Conservation (phyloP, 2,888 invertebrate species). For the Archips crataeganus region DNA sequence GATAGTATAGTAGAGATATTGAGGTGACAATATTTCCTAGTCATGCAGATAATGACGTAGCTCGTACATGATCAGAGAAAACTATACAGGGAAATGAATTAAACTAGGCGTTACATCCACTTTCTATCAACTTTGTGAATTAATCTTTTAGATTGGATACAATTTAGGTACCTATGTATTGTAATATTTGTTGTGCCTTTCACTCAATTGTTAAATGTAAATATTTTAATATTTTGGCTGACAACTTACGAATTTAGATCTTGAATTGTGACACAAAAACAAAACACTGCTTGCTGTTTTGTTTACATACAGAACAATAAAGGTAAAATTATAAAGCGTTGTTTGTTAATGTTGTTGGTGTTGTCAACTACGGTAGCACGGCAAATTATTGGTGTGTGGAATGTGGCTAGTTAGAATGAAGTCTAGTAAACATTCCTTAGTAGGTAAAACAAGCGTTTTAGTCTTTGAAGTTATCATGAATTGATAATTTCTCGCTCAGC, state of each 20-base stretch:
- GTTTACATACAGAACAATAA: slow-evolving; percentile 5
- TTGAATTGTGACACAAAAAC: background rate
- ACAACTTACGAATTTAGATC: background rate
- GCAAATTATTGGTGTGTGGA: background rate
- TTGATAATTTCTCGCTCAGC: background rate
- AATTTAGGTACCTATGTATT: background rate
- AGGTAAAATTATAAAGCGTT: background rate
- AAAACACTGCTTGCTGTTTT: slow-evolving; percentile 3
- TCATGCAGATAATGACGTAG: slow-evolving; percentile 27
- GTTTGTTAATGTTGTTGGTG: background rate
- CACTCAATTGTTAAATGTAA: background rate
- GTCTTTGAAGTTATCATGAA: background rate
- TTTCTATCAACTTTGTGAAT: slow-evolving; percentile 7
- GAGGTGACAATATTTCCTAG: slow-evolving; percentile 2
- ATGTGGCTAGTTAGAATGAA: background rate
- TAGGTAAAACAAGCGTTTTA: background rate
- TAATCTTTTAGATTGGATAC: background rate
- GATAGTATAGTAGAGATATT: background rate
- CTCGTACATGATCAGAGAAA: slow-evolving; percentile 12
- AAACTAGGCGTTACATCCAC: background rate
- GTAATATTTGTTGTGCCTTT: background rate
- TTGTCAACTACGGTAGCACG: background rate
- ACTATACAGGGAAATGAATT: slow-evolving; percentile 9
- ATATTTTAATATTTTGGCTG: background rate
- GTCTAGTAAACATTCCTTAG: background rate